Base-by-base conservation (phyloP, 2,113 vertebrate species). In the Oreochromis aureus region DNA sequence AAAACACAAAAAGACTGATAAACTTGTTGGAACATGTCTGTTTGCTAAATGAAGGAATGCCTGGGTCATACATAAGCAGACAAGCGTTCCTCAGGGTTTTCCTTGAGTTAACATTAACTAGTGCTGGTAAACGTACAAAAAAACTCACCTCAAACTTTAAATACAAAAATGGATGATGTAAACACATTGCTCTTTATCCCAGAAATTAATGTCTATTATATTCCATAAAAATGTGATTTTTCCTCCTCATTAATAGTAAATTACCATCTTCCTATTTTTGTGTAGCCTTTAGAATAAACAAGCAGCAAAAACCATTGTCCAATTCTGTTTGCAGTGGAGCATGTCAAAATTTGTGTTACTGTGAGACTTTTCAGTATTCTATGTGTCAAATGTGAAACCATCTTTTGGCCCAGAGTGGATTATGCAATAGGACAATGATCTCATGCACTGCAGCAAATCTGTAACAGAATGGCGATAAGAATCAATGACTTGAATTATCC, bases 301-400 rank as follows among this genome's bases (percentile, higher is more conserved):
- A 56, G 22, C 58, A 61, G 16, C 1, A 61, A 16, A 63, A 63
- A 63, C 13, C 22, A 34, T 34, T 34, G 24, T 10, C 5, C 2
- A 32, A 0, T 61, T 63, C 5, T 63, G 9, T 1, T 63, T 63
- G 9, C 30, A 34, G 30, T 10, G 59, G 55, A 58, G 55, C 30
- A 1, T 63, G 6, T 36, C 30, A 63, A 10, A 54, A 54, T 54
- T n/a, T n/a, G 9, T 54, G 53, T 54, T 53, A 53, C 51, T 53
- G 51, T 0, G 16, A 51, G 51, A 36, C 59, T 63, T 63, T 34
- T n/a, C 58, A 61, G 59, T 32, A 59, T 41, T 69, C 11, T 22
- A 32, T 9, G 10, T 4, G 63, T 69, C 19, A 39, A 69, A 22
- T 39, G 19, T 71, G n/a, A 41, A 22, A n/a, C 61, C 34, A 66